Evolutionary conservation across 2,113 vertebrate species (phyloP).

Genomic region (Hystrix brachyura): DNA sequence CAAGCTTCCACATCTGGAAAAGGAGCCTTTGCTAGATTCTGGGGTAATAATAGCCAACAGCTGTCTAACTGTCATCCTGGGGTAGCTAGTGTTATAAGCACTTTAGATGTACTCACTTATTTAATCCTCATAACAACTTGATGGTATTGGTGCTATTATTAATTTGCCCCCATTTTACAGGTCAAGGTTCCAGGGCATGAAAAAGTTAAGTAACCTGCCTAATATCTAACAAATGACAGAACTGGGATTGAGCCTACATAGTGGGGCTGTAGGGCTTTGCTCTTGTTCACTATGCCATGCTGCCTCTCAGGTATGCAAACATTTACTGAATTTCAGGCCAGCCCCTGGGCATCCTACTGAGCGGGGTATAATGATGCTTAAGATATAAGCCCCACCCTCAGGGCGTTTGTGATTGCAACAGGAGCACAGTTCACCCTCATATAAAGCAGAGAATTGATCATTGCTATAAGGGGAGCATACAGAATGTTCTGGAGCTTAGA

Average conservation of each 20-base stretch:
- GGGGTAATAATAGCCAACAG: neutral
- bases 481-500: neutral
- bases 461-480: neutral
- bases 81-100: conserved; percentile 3
- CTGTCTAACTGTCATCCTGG: neutral
- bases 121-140: conserved; percentile 6
- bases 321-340: neutral
- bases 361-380: neutral
- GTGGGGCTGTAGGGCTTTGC: neutral
- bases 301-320: neutral
- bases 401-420: neutral
- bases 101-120: neutral
- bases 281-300: neutral
- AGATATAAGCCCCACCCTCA: neutral
- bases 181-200: neutral
- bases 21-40: neutral
- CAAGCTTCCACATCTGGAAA: neutral
- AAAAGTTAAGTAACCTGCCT: neutral
- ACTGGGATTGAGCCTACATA: neutral
- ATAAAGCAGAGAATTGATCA: neutral
- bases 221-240: neutral
- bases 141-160: neutral
- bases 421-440: neutral
- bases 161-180: conserved; percentile 40
- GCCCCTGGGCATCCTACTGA: neutral